These are phyloP conservation scores for Caracal caracal DNA, from an alignment of 2,113 vertebrate species.

Conservation along the genomic window DNA sequence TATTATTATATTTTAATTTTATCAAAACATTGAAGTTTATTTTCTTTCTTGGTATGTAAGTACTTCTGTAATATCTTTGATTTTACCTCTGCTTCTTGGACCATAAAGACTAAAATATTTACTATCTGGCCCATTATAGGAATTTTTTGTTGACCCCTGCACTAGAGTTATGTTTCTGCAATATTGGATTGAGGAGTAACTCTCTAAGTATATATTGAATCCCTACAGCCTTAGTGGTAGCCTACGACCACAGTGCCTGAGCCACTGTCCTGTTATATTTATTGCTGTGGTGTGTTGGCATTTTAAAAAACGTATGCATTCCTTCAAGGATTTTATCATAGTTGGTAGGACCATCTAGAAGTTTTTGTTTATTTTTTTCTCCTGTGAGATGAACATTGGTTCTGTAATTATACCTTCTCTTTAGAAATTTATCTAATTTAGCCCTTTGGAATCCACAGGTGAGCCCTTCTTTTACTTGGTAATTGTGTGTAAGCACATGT, in stretches of 20 bases:
- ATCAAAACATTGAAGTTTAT: slow-evolving; percentile 1
- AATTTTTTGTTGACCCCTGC: neutral
- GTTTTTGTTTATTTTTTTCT: neutral
- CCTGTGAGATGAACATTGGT: neutral
- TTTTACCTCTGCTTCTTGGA: neutral
- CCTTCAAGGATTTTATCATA: neutral
- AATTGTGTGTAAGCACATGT: neutral
- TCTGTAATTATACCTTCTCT: neutral
- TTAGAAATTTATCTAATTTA: neutral
- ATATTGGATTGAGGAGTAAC: neutral
- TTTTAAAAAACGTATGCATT: neutral
- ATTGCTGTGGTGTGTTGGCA: neutral
- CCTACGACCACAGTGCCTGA: neutral
- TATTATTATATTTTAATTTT: slow-evolving; percentile 7
- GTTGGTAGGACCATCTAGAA: neutral
- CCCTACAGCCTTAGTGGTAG: neutral
- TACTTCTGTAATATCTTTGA: neutral
- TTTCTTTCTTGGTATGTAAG: neutral
- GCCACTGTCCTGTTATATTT: neutral
- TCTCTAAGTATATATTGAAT: neutral
- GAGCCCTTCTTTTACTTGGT: neutral
- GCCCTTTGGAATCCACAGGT: neutral
- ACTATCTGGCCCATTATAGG: neutral
- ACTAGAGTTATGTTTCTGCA: neutral
- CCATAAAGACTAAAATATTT: neutral